Conservation (phyloP, 1,140 invertebrate species). For the Pachypeltis micranthus region DNA sequence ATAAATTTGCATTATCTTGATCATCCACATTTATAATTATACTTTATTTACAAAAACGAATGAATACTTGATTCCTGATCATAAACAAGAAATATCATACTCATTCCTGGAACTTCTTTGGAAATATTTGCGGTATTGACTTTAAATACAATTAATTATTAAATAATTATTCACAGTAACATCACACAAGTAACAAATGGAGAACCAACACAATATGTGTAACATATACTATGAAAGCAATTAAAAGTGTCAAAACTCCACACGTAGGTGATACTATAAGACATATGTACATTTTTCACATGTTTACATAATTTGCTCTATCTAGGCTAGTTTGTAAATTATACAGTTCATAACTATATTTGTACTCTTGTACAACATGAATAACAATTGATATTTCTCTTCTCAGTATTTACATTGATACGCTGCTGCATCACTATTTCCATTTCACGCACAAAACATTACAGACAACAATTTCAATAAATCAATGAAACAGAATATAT, state of each 20-base stretch:
- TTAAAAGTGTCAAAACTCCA: not conserved
- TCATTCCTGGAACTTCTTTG: slow-evolving; percentile 5
- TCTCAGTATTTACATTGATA: slow-evolving; percentile 6
- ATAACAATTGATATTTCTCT: slow-evolving; percentile 2
- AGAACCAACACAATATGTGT: slow-evolving; percentile 2
- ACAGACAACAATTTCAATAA: too few relatives aligned
- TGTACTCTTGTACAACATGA: slow-evolving; percentile 1
- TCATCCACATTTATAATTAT: slow-evolving; percentile 3
- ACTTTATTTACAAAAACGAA: not conserved
- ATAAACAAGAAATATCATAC: not conserved
- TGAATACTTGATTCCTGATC: not conserved
- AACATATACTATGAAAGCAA: slow-evolving; percentile 1
- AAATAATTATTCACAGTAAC: slow-evolving; percentile 9
- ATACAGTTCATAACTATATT: slow-evolving; percentile 7
- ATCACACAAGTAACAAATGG: slow-evolving; percentile 6
- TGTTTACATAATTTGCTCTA: slow-evolving; percentile 2
- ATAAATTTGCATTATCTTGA: not conserved
- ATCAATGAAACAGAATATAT: too few relatives aligned
- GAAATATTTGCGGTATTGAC: slow-evolving; percentile 1
- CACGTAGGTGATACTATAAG: slow-evolving; percentile 2
- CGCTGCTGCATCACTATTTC: not conserved
- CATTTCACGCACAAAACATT: too few relatives aligned
- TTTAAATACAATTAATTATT: slow-evolving; percentile 6
- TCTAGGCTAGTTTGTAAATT: slow-evolving; percentile 1
- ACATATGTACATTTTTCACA: slow-evolving; percentile 7